These are phyloP conservation scores for Camelus bactrianus DNA, from an alignment of 2,113 vertebrate species.

Conservation along the genomic window DNA sequence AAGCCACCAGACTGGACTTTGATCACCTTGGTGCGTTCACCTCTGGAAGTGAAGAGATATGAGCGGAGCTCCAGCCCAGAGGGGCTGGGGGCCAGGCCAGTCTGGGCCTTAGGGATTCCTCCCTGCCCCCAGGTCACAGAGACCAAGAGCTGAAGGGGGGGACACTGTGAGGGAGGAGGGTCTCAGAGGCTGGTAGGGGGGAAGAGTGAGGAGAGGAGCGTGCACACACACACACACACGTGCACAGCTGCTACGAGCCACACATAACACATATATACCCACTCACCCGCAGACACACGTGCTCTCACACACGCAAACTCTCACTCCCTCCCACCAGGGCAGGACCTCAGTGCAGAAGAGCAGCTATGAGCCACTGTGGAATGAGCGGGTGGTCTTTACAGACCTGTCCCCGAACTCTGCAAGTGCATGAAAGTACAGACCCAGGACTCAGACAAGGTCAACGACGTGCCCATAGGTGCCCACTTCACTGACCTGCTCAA, in stretches of 20 bases:
- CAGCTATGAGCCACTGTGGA: constrained; percentile 98
- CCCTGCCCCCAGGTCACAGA: background rate
- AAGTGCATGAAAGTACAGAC: constrained; percentile 97
- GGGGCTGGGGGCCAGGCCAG: too few relatives aligned
- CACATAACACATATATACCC: background rate
- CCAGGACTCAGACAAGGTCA: constrained; percentile 98
- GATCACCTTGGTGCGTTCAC: accelerated
- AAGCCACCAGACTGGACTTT: background rate
- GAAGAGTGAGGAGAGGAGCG: background rate
- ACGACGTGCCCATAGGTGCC: constrained; percentile 97
- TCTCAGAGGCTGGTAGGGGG: background rate
- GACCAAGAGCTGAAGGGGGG: background rate
- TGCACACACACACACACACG: background rate
- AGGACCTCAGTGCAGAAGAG: constrained; percentile 97
- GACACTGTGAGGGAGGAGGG: background rate
- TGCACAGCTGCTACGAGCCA: accelerated
- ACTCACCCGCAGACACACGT: too few relatives aligned
- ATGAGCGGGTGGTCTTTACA: constrained; percentile 96
- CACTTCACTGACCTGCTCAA: constrained; percentile 97
- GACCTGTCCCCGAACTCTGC: constrained; percentile 97
- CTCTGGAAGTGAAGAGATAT: background rate
- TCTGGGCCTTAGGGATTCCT: background rate
- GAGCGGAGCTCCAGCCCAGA: background rate
- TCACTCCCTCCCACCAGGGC: constrained; percentile 86
- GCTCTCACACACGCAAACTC: accelerated